A percentile compares a stretch with the other conserved stretches of the same genome.
These are phyloP conservation scores for Cerastoderma edule DNA, from an alignment of 2,888 invertebrate species.

Conservation along the genomic window DNA sequence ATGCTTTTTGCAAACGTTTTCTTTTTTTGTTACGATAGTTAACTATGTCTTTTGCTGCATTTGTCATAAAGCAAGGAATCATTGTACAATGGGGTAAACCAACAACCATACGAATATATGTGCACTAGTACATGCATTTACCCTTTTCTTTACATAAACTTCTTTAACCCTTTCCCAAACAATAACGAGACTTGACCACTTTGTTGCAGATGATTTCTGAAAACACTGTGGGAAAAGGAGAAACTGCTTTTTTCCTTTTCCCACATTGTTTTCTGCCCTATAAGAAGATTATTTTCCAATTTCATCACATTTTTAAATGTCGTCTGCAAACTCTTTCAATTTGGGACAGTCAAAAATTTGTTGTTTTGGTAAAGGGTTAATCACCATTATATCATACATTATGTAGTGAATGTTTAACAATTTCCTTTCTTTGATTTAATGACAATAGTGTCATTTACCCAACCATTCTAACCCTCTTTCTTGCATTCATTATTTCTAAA, in stretches of 20 bases:
- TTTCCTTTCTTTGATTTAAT: background rate
- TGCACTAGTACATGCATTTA: background rate
- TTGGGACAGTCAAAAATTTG: background rate
- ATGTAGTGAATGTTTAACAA: background rate
- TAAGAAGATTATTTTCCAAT: constrained; percentile 43
- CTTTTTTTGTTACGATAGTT: background rate
- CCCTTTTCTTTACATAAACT: background rate
- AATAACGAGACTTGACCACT: background rate
- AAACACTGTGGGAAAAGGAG: constrained; percentile 5
- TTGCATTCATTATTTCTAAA: too few species aligned
- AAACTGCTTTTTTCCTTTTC: constrained; percentile 6
- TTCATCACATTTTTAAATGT: background rate
- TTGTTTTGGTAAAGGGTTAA: background rate
- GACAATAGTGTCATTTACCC: background rate
- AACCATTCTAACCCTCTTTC: background rate
- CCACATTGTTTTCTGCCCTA: background rate
- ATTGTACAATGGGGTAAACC: background rate
- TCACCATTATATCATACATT: background rate
- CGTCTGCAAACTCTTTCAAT: background rate
- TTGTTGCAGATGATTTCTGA: background rate
- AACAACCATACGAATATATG: background rate
- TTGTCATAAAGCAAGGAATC: background rate
- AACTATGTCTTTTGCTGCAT: background rate
- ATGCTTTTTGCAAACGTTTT: too few species aligned
- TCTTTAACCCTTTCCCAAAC: background rate